Evolutionary conservation across 2,113 vertebrate species (phyloP).

Genomic region (Lates calcarifer): DNA sequence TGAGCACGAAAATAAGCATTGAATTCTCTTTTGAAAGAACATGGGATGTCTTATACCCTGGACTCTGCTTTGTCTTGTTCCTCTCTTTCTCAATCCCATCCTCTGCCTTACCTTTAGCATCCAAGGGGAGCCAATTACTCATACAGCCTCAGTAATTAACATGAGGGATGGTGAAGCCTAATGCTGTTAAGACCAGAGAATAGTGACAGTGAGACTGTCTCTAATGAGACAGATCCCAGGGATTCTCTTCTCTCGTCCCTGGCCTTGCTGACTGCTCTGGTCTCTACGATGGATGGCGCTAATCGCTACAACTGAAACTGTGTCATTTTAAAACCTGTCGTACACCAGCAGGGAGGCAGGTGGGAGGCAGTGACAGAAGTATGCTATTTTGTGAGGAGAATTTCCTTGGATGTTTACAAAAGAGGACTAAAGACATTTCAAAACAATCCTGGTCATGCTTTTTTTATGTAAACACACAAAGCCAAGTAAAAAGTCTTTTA

Average conservation of each 20-base stretch:
- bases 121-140: constrained; percentile 68
- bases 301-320: constrained; percentile 29
- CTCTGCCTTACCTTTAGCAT: constrained; percentile 29
- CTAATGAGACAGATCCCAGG: constrained; percentile 67
- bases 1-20: neutral
- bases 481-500: too few relatives aligned
- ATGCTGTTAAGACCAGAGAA: constrained; percentile 54
- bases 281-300: constrained; percentile 21
- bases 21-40: constrained; percentile 4
- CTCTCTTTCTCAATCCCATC: constrained; percentile 9
- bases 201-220: constrained; percentile 63
- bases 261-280: constrained; percentile 29
- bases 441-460: neutral
- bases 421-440: neutral
- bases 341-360: constrained; percentile 1
- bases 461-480: too few relatives aligned
- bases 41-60: neutral
- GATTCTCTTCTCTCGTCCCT: constrained; percentile 35
- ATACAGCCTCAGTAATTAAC: constrained; percentile 69
- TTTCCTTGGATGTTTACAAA: constrained; percentile 12
- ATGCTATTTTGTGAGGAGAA: neutral
- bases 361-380: neutral
- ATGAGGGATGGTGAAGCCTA: constrained; percentile 56
- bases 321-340: constrained; percentile 21
- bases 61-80: neutral